Evolutionary conservation across 1,140 invertebrate species (phyloP), one percentile per base, ranked within the genome.

Genomic region (Dendrolimus kikuchii): DNA sequence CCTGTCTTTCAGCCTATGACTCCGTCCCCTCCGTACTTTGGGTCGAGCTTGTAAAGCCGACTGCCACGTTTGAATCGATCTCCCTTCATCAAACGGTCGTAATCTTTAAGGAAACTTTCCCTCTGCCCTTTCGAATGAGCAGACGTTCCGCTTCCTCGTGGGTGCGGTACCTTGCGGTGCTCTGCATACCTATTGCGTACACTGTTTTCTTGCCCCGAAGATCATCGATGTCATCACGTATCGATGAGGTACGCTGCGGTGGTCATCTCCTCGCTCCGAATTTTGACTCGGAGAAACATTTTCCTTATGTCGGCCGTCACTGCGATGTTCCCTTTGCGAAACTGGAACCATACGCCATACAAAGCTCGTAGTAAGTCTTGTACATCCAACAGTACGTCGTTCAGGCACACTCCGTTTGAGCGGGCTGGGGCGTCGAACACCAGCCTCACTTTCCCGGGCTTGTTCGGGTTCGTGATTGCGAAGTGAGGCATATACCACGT

Each of bases 271-370:
- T 6, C 74, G 23, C 74, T 0, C 36, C 63, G n/a, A 6, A 83
- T 65, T 40, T 66, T 66, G 5, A 73, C 45, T 23, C 60, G 69
- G 0, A 81, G 49, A 38, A 85, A 87, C 80, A 84, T 86, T 6
- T 83, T 81, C n/a, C 50, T 36, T 2, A 84, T 80, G 56, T 81
- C 71, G 6, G 59, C 60, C 1, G 55, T 57, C 5, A 77, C 57
- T 3, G 68, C 76, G 4, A 76, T 49, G 5, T 5, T 6, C 8
- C 58, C 47, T 49, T 68, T 49, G 5, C 77, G 41, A 46, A 82
- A 82, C 5, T 67, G 51, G n/a, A 79, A 62, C 5, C 81, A 36
- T 36, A 79, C 66, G 0, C 64, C 53, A 9, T 53, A 46, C 42
- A 71, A 46, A 0, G 47, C 56, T 10, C 47, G 52, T 10, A 77